Percentiles rank a stretch among this genome's conserved stretches.
These are phyloP conservation scores for Sebastes fasciatus DNA, from an alignment of 2,113 vertebrate genomes.

Conservation along the genomic window DNA sequence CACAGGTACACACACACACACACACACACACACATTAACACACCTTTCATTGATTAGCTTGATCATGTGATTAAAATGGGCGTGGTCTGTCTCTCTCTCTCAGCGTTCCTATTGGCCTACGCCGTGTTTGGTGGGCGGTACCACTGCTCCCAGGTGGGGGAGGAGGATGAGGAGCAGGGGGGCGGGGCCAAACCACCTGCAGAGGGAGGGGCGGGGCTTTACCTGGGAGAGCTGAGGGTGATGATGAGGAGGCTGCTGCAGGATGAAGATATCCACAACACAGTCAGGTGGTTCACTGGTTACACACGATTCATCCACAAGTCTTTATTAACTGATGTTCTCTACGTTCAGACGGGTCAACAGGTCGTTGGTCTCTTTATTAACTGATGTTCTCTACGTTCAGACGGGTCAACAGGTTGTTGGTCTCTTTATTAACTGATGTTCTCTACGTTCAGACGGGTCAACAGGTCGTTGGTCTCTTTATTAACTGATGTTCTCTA, in stretches of 20 bases:
- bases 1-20: constrained; percentile 28
- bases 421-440: too few species aligned
- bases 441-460: too few species aligned
- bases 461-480: too few species aligned
- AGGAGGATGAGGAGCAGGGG: constrained; percentile 11
- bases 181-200: background rate
- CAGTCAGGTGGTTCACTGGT: constrained; percentile 66
- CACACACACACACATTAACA: constrained; percentile 1
- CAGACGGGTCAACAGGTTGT: too few species aligned
- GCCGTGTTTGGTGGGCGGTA: constrained; percentile 59
- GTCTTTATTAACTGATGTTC: too few species aligned
- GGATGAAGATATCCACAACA: constrained; percentile 74
- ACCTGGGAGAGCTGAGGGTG: constrained; percentile 77
- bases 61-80: background rate
- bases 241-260: constrained; percentile 79
- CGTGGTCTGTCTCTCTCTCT: background rate
- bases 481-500: too few species aligned
- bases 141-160: constrained; percentile 35
- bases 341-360: background rate
- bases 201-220: constrained; percentile 52
- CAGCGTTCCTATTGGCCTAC: constrained; percentile 80
- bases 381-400: too few species aligned
- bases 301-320: too few species aligned
- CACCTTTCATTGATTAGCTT: background rate
- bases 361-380: too few species aligned